These are phyloP conservation scores for Mirza zaza DNA, from an alignment of 2,113 vertebrate genomes.

Conservation along the genomic window DNA sequence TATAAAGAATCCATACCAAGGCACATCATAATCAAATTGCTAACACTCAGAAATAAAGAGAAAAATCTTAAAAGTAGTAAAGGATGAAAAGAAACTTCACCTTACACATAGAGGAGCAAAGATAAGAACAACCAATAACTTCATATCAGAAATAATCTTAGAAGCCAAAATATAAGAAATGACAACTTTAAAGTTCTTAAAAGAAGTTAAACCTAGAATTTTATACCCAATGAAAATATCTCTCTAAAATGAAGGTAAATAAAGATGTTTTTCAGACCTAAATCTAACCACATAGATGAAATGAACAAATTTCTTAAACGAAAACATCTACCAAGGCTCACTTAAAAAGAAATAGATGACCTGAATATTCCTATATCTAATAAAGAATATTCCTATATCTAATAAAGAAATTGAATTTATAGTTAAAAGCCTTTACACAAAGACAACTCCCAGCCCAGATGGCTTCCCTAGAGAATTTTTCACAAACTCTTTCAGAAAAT, in stretches of 20 bases:
- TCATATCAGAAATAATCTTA: not conserved
- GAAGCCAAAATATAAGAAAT: not conserved
- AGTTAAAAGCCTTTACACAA: not conserved
- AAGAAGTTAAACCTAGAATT: not conserved
- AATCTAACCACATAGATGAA: not conserved
- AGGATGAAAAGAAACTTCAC: not conserved
- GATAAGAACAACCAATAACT: not conserved
- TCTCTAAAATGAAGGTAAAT: slow-evolving; percentile 7
- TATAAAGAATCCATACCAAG: not conserved
- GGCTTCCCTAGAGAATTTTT: not conserved
- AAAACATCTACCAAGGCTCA: not conserved
- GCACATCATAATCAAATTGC: not conserved
- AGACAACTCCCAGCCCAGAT: not conserved
- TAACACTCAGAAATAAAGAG: not conserved
- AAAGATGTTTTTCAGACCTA: not conserved
- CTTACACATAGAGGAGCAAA: not conserved
- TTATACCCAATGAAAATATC: not conserved
- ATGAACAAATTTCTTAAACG: not conserved
- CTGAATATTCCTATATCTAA: not conserved
- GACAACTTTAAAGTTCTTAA: not conserved
- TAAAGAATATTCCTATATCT: not conserved
- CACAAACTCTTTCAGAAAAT: not conserved
- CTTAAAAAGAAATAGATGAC: not conserved
- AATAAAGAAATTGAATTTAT: not conserved
- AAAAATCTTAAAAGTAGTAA: not conserved